Conservation (phyloP, 2,797 vertebrate species). For the Acanthornis magna region DNA sequence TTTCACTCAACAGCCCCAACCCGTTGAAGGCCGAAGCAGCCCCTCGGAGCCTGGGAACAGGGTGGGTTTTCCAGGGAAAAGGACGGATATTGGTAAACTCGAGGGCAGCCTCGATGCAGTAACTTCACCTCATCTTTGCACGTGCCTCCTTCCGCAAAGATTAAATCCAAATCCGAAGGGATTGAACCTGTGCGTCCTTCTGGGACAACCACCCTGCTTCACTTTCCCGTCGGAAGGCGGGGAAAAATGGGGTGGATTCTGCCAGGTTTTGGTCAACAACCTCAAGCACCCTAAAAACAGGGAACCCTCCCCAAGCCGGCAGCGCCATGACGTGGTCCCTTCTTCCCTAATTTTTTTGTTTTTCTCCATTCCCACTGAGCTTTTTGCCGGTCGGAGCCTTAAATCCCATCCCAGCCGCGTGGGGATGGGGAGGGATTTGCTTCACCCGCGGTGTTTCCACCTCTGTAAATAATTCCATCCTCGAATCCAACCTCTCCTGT, state of each 20-base stretch:
- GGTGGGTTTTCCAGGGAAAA: not conserved
- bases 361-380: constrained; percentile 16
- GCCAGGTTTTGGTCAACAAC: not conserved
- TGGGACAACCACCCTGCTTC: not conserved
- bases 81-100: not conserved
- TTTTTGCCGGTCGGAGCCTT: constrained; percentile 37
- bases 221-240: not conserved
- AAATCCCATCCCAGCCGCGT: not conserved
- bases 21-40: not conserved
- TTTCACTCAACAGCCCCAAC: not conserved
- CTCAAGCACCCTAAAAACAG: not conserved
- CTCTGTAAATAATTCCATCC: not conserved
- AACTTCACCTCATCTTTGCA: not conserved
- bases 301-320: constrained; percentile 14
- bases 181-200: not conserved
- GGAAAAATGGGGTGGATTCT: not conserved
- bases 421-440: not conserved
- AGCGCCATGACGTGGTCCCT: constrained; percentile 41
- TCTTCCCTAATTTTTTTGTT: not conserved
- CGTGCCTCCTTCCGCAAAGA: not conserved
- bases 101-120: not conserved
- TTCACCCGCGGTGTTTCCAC: not conserved
- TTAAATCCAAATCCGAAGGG: not conserved
- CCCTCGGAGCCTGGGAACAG: not conserved
- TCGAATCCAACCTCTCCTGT: not conserved